These are phyloP conservation scores for Raphicerus campestris DNA, from an alignment of 2,113 vertebrate genomes.

Conservation along the genomic window DNA sequence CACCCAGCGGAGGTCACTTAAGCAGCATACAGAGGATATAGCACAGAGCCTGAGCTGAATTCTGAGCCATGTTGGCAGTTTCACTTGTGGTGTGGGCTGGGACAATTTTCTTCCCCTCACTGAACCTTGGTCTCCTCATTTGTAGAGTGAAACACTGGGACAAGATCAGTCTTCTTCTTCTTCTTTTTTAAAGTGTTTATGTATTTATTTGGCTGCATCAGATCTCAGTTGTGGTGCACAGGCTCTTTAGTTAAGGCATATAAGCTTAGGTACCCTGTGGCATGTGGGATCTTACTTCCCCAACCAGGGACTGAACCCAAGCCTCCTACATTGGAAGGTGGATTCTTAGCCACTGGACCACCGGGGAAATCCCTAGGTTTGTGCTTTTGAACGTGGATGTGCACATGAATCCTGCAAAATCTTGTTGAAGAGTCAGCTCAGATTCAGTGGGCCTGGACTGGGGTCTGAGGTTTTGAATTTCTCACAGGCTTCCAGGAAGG, in stretches of 20 bases:
- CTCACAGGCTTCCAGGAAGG: background rate
- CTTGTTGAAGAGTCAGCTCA: background rate
- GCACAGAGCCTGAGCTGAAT: background rate
- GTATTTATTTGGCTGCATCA: background rate
- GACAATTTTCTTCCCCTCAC: background rate
- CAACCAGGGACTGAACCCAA: background rate
- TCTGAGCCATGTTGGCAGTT: background rate
- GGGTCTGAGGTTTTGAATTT: background rate
- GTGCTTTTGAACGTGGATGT: background rate
- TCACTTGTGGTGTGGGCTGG: background rate
- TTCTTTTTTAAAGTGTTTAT: background rate
- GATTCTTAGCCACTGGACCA: background rate
- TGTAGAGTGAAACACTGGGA: background rate
- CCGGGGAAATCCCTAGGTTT: background rate
- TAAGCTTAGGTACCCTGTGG: background rate
- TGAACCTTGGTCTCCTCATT: background rate
- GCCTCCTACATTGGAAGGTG: background rate
- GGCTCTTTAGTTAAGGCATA: background rate
- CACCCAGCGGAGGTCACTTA: background rate
- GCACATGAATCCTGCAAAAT: accelerated
- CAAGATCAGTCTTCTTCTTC: background rate
- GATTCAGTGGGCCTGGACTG: background rate
- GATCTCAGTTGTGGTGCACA: background rate
- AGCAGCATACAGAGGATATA: background rate
- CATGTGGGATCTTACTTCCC: background rate